Evolutionary conservation across 2,797 vertebrate species (phyloP), one percentile per base, ranked within the genome.

Genomic region (Chelmon rostratus): DNA sequence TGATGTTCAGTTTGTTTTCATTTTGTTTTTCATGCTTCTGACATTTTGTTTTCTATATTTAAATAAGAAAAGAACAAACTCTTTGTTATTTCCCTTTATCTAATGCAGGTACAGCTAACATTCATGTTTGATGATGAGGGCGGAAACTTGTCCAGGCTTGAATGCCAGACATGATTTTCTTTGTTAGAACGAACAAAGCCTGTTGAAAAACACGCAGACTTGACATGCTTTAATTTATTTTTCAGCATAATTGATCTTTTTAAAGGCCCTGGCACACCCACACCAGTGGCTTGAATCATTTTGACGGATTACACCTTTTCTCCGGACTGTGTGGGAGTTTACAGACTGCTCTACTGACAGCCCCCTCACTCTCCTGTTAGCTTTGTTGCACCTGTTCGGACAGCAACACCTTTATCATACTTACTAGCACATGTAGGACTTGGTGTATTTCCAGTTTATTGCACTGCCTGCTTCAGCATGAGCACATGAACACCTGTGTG

Each of bases 41-140:
- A n/a, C 19, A 8, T n/a, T 72, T 2, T 67, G 21, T 73, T 62
- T 66, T 52, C 31, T 40, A 2, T 47, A 52, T 78, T 56, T 78
- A 46, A 73, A 75, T 52, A 53, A 8, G 15, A 7, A 57, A 58
- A 28, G 0, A 69, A 66, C 42, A 9, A 58, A 50, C 5, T 57
- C 0, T 50, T 4, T 52, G 3, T 35, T 61, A 13, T 64, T 25
- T 50, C 5, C 28, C 11, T 76, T 53, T 73, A 42, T 40, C 1
- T 16, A 12, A 42, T 58, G 15, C 25, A 62, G 28, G 46, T 40
- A 13, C 11, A 33, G n/a, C 21, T 1, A 42, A 23, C 1, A 21
- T 12, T 23, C 0, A 40, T 64, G 28, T 83, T 65, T 52, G 57
- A 25, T 25, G 19, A 50, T 65, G 21, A 78, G 71, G 13, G 7